Evolutionary conservation across 1,140 invertebrate genomes (phyloP).

Genomic region (Spodoptera litura): DNA sequence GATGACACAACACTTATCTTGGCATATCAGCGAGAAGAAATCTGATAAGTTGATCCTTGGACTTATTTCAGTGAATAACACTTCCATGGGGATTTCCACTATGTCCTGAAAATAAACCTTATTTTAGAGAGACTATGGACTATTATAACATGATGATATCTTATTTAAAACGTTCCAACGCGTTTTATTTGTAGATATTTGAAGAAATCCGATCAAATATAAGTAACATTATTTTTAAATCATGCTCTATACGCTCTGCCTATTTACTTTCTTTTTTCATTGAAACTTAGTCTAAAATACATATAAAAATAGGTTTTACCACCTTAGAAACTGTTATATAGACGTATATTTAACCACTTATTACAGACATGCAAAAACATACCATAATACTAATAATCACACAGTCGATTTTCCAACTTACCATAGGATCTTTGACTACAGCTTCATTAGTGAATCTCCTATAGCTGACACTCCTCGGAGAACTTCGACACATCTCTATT

Average conservation of each 20-base stretch:
- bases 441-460: conserved; percentile 90
- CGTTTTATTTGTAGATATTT: too few relatives aligned
- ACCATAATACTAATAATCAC: too few relatives aligned
- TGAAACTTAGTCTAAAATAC: too few relatives aligned
- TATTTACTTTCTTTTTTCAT: too few relatives aligned
- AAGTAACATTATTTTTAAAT: too few relatives aligned
- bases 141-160: background rate
- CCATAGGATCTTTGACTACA: conserved; percentile 79
- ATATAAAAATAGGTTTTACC: too few relatives aligned
- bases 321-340: too few relatives aligned
- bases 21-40: conserved; percentile 91
- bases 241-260: too few relatives aligned
- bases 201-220: too few relatives aligned
- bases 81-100: conserved; percentile 89
- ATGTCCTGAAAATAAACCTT: conserved; percentile 87
- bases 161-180: too few relatives aligned
- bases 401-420: conserved; percentile 51
- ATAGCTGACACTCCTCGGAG: conserved; percentile 95
- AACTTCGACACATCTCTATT: conserved; percentile 93
- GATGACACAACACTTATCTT: conserved; percentile 89
- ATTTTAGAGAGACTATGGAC: conserved; percentile 11
- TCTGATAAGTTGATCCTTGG: conserved; percentile 95
- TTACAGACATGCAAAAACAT: too few relatives aligned
- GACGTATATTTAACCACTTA: too few relatives aligned
- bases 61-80: conserved; percentile 90